These are phyloP conservation scores for Ophioderma brevispina DNA, from an alignment of 35 echinoderm and acorn worm species.

Conservation along the genomic window DNA sequence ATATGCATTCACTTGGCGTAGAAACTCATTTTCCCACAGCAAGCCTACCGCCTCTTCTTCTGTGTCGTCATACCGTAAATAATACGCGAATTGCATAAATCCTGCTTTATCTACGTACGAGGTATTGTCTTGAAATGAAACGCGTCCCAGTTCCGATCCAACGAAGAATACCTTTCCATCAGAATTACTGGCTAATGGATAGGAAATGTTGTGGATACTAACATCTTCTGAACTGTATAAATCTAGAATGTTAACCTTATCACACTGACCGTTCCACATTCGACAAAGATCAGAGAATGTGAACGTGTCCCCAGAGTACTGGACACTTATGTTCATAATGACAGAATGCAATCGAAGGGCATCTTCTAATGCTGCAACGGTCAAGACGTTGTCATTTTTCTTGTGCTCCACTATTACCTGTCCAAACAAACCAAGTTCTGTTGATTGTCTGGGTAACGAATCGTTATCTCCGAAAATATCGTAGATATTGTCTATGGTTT, in stretches of 20 bases:
- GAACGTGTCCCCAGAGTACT: background rate
- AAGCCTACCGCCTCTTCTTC: conserved; percentile 8
- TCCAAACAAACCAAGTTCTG: background rate
- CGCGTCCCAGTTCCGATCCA: conserved; percentile 7
- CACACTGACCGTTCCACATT: conserved; percentile 4
- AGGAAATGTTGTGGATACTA: background rate
- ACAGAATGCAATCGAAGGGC: background rate
- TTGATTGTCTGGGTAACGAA: background rate
- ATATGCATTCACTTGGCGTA: background rate
- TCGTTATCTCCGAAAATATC: conserved; percentile 12
- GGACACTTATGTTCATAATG: background rate
- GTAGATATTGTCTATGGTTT: conserved; percentile 8
- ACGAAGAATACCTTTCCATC: background rate
- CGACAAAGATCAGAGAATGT: conserved; percentile 1
- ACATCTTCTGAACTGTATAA: background rate
- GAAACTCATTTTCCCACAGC: conserved; percentile 66
- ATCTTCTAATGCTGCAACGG: background rate
- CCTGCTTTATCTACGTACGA: background rate
- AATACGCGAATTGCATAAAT: background rate
- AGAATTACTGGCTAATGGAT: background rate
- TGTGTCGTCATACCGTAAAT: background rate
- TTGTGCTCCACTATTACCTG: background rate
- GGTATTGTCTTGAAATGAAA: background rate
- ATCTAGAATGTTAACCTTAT: background rate
- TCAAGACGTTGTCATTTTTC: background rate